A percentile compares a stretch with the other conserved stretches of the same genome.
Conservation (phyloP, 2,797 vertebrate genomes). For the Scolopax bukidnonensis region DNA sequence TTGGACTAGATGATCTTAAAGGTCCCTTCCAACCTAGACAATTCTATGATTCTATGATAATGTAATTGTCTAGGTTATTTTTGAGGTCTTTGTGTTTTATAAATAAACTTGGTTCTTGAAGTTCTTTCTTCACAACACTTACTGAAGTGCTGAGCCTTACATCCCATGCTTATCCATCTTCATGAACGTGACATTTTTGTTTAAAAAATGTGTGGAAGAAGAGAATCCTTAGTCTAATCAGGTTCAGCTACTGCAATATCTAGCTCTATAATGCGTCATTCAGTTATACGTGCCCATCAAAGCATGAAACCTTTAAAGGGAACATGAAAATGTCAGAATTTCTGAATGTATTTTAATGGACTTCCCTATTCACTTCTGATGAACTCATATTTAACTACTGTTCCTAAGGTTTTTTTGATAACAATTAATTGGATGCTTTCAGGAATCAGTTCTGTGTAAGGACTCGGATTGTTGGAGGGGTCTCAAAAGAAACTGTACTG, state of each 20-base stretch:
- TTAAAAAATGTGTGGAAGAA: not conserved
- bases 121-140: not conserved
- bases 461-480: not conserved
- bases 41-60: not conserved
- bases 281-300: not conserved
- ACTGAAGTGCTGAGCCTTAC: not conserved
- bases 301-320: not conserved
- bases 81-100: not conserved
- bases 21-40: no score
- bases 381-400: not conserved
- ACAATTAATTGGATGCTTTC: not conserved
- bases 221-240: not conserved
- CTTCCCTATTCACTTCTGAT: not conserved
- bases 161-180: not conserved
- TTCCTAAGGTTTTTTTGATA: not conserved
- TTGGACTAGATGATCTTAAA: no score
- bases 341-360: not conserved
- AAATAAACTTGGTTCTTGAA: not conserved
- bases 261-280: not conserved
- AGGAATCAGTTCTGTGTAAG: not conserved
- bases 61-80: not conserved
- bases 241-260: not conserved
- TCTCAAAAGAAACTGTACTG: not conserved
- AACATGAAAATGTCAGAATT: not conserved
- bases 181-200: not conserved